Evolutionary conservation across 2,797 vertebrate genomes (phyloP).

Genomic region (Mormyrus proboscirostris): DNA sequence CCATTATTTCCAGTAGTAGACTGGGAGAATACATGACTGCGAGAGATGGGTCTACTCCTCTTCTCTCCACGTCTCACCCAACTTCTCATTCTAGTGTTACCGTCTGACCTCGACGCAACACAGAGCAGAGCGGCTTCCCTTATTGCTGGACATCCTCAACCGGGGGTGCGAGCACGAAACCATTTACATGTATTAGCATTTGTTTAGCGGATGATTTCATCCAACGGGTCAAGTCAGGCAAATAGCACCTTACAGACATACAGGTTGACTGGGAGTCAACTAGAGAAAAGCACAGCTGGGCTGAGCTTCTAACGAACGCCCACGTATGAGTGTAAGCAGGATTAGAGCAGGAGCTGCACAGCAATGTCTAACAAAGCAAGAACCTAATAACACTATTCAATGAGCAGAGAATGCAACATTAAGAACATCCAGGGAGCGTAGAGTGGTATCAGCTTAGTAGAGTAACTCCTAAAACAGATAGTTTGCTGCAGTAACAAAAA

Average conservation of each 20-base stretch:
- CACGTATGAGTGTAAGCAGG: not conserved
- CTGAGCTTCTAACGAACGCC: not conserved
- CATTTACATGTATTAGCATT: not conserved
- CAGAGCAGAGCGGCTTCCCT: not conserved
- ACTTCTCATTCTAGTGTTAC: not conserved
- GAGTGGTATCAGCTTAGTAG: not conserved
- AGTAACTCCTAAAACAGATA: not conserved
- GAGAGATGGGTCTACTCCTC: no score
- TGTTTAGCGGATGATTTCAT: not conserved
- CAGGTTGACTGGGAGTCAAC: not conserved
- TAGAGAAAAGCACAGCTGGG: not conserved
- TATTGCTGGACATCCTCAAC: not conserved
- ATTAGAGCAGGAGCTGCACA: not conserved
- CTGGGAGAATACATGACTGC: not conserved
- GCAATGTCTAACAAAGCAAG: not conserved
- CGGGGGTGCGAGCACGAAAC: not conserved
- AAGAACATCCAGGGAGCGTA: not conserved
- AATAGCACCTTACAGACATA: not conserved
- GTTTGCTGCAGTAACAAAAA: not conserved
- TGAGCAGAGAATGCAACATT: not conserved
- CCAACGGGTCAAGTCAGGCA: not conserved
- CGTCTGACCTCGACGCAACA: not conserved
- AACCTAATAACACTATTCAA: not conserved
- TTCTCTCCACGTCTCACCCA: not conserved
- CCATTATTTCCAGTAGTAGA: not conserved